Base-by-base conservation (phyloP, 2,113 vertebrate genomes). In the Chlamydotis undulata region DNA sequence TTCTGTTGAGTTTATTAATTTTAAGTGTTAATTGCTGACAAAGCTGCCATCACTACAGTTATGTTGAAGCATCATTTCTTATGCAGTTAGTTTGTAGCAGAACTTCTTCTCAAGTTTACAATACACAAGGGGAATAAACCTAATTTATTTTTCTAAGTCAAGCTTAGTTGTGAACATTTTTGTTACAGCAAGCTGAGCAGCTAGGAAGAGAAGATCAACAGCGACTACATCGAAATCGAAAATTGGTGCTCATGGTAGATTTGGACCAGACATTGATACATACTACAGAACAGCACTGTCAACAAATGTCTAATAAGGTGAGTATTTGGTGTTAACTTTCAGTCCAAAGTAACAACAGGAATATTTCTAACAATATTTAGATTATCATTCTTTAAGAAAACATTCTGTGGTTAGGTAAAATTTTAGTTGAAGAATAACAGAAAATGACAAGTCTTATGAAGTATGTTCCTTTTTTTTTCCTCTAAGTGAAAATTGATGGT, bases 261-360 rank as follows among this genome's bases (percentile, higher is more conserved):
- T 97, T 99, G 98, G 99, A 99, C 97, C 99, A 99, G 98, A 99
- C 99, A 0, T 95, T 99, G 89, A 99, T 99, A 94, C 99, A 99
- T 96, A 99, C 99, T 9, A 99, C 99, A 2, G 99, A 99, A 81
- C 99, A 99, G 95, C 98, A 98, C 95, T 99, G 98, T 95, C 99
- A 98, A 68, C 98, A 98, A 53, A 99, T 99, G 99, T 99, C 99
- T 64, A 99, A 99, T 89, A 99, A 99, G 97, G 99, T 99, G 95
- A 57, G 73, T 81, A 50, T 49, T 43, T 78, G 39, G 14, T 59
- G 17, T 55, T 86, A 35, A 24, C 22, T 83, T 80, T 80, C 55
- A 79, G 67, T 39, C 8, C 56, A 57, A 3, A 76, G 39, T 75
- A 63, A 56, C 33, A 53, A 37, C 9, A 57, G 28, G 17, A 81